Evolutionary conservation across 2,888 invertebrate genomes (phyloP), one percentile per base, ranked within the genome.

Genomic region (Scelioninae gen. 2): DNA sequence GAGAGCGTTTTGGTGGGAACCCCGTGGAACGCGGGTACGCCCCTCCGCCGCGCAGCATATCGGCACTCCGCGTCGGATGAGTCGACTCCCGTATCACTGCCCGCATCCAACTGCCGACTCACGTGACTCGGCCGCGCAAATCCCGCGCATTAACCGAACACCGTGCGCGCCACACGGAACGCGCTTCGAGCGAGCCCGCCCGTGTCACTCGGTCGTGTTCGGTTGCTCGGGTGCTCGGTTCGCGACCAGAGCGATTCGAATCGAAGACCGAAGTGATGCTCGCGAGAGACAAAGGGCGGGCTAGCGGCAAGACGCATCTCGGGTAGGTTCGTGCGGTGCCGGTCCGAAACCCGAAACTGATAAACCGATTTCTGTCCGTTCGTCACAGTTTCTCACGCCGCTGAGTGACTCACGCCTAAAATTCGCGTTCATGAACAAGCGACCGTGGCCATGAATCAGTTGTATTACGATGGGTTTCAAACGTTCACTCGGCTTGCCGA

Each of bases 401-500:
- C 10, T 2, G 31, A 18, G 10, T 19, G 18, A n/a, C 19, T 15
- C 28, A 45, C 22, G 28, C 15, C 13, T 15, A 50, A 50, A 50
- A 33, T 31, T 31, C n/a, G 25, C 60, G 19, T 39, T 31, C 31
- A 41, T 60, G 33, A 69, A 41, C 45, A 41, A 28, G 19, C 35
- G 52, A 48, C 75, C 72, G 68, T 73, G 73, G 60, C 64, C 64
- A 82, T 83, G 81, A 76, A 76, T 74, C 72, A 55, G 57, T 25
- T 60, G 81, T 88, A 89, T 79, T 93, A 93, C 83, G 91, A 91
- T 84, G 94, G 94, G 69, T 92, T 92, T 84, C 90, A 90, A 81
- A 84, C 91, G 70, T 93, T 95, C 85, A 84, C 88, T 73, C 92
- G 91, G 88, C 81, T 94, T 71, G 90, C 93, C 28, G 90, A 90